Base-by-base conservation (phyloP, 2,888 invertebrate genomes). In the Melanchra persicariae region DNA sequence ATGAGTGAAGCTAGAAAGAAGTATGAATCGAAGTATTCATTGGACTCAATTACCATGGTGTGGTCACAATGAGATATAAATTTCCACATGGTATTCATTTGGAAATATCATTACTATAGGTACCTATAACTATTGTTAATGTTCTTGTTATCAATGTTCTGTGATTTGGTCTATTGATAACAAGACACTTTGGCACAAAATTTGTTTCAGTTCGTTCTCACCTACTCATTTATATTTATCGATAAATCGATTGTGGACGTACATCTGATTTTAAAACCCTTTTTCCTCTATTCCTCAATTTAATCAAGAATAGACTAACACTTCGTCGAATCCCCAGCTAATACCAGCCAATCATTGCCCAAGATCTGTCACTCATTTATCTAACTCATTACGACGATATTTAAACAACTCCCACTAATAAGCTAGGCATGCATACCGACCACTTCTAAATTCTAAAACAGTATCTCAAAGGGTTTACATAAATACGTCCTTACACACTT, bases 381-480 rank as follows among this genome's bases (percentile, higher is more conserved):
- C 81, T 72, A 64, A 67, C 79, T 83, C 79, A 75, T 82, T 85
- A 85, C 72, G 57, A 69, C 40, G 66, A 67, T 59, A 74, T 68
- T 67, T 60, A 70, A 74, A 77, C 69, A 65, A 79, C 84, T 73
- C 86, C 84, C 84, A 80, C 83, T 77, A 85, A 85, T 85, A 85
- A 85, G 75, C 81, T 81, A 77, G 84, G 76, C 70, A 85, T 77
- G 81, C 84, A 77, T 73, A 74, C 77, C 79, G 60, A 79, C 77
- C 77, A 82, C 73, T 79, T 84, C 85, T 90, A 88, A 87, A 83
- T 87, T 91, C 92, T 92, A 93, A 91, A 91, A 91, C 83, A 80
- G 89, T 89, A 55, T 83, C 89, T 89, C 90, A 91, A 93, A 93
- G 94, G 93, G 93, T 93, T 91, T 87, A 89, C 89, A 90, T 88